Base-by-base conservation (phyloP, 2,113 vertebrate genomes). In the Aptenodytes patagonicus region DNA sequence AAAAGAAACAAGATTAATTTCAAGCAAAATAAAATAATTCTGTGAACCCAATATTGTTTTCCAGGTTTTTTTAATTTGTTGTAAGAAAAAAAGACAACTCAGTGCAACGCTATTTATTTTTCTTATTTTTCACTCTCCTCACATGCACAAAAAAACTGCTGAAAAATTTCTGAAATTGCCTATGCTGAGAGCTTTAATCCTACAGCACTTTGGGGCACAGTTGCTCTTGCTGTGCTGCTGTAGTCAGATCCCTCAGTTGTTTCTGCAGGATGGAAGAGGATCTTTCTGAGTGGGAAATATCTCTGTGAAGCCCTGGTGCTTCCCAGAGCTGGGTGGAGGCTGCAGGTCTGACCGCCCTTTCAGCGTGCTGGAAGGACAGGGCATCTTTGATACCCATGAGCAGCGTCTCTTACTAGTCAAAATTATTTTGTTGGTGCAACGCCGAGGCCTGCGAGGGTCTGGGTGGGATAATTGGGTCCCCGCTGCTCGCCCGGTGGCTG, bases 401-500 rank as follows among this genome's bases (percentile, higher is more conserved):
- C 11, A 58, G 26, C 17, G 16, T 49, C 40, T 75, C 71, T 72
- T 32, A 19, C 7, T 64, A 32, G 44, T 68, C n/a, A 60, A 62
- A 86, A 80, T 64, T 0, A 38, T 44, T 93, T 70, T 87, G 24
- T 22, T 66, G 69, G 17, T 62, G 64, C 36, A 78, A 1, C 21
- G 11, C 19, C 2, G 6, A 17, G n/a, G 9, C 17, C 34, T 3
- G 1, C 0, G 0, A 17, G 16, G 11, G 11, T 31, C 57, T 78
- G 34, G 8, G n/a, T 83, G 61, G 13, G 38, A 46, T 60, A 58
- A 76, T 7, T 2, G 4, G 29, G 13, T 61, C 24, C 42, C 5
- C 0, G 0, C n/a, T 65, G 8, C 81, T 72, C 0, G 2, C 10
- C 12, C 0, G 2, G 18, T 36, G 40, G 58, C 60, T 49, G 4